These are phyloP conservation scores for Hyposoter dolosus DNA, from an alignment of 2,888 invertebrate genomes.

Conservation along the genomic window DNA sequence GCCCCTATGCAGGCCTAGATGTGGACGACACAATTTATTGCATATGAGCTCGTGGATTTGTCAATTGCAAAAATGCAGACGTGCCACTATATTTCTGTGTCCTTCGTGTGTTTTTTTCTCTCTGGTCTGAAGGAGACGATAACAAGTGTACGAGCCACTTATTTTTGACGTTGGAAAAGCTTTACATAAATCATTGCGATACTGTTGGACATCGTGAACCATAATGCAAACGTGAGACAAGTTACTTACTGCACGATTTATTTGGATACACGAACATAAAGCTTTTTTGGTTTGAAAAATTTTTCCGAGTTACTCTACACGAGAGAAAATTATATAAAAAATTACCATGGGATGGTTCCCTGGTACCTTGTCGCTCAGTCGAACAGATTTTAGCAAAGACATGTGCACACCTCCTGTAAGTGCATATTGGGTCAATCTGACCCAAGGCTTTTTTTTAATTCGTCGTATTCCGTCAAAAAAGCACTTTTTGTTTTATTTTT, in stretches of 20 bases:
- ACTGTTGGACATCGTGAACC: slow-evolving; percentile 27
- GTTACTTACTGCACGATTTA: slow-evolving; percentile 20
- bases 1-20: slow-evolving; percentile 69
- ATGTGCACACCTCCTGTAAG: too few species aligned
- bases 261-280: slow-evolving; percentile 15
- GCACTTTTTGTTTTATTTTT: too few species aligned
- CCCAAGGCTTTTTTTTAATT: too few species aligned
- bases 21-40: slow-evolving; percentile 80
- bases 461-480: too few species aligned
- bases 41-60: slow-evolving; percentile 84
- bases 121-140: background rate
- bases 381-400: too few species aligned
- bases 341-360: too few species aligned
- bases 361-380: too few species aligned
- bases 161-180: slow-evolving; percentile 72
- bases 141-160: slow-evolving; percentile 69
- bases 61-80: slow-evolving; percentile 76
- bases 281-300: background rate
- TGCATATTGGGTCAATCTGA: too few species aligned
- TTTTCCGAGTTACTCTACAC: background rate
- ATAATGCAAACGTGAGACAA: slow-evolving; percentile 22
- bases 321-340: too few species aligned
- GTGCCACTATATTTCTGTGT: background rate
- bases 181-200: slow-evolving; percentile 72
- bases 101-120: background rate